phyloP scores from a whole-genome alignment of 2,888 invertebrate genomes.

The Heliconius aoede region DNA sequence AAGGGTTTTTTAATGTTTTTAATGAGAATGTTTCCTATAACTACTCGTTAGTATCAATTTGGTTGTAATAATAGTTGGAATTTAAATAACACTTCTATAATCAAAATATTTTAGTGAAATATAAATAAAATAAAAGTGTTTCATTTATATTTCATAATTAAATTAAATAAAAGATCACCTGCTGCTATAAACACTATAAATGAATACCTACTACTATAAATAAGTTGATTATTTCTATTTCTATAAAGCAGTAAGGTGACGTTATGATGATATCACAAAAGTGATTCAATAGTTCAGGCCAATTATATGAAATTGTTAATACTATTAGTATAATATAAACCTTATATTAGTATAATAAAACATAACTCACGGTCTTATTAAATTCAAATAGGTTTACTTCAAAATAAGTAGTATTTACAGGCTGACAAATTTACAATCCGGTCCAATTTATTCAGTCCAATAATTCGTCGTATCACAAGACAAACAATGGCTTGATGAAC shows the following conservation, averaged over 20 bases:
- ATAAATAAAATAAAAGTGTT: not conserved
- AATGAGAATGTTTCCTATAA: not conserved
- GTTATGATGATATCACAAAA: slow-evolving; percentile 21
- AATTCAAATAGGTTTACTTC: slow-evolving; percentile 27
- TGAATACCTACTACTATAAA: not conserved
- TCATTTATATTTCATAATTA: too few species aligned
- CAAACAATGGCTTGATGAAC: slow-evolving; percentile 54
- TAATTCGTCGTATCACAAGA: slow-evolving; percentile 44
- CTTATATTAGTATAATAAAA: too few species aligned
- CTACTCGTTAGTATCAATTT: not conserved
- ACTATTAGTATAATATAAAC: not conserved
- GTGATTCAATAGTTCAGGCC: slow-evolving; percentile 17
- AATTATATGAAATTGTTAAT: slow-evolving; percentile 1
- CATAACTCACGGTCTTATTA: slow-evolving; percentile 22
- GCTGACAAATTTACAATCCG: slow-evolving; percentile 38
- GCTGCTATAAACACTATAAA: too few species aligned
- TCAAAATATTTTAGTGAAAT: not conserved
- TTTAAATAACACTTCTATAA: not conserved
- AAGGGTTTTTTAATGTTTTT: slow-evolving; percentile 14
- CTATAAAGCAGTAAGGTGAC: not conserved
- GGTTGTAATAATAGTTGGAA: not conserved
- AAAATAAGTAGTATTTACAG: slow-evolving; percentile 32
- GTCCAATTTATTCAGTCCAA: slow-evolving; percentile 43
- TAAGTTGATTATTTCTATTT: not conserved
- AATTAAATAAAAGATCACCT: not conserved